phyloP scores from a whole-genome alignment of 2,888 invertebrate genomes.

The Nomada lathburiana region DNA sequence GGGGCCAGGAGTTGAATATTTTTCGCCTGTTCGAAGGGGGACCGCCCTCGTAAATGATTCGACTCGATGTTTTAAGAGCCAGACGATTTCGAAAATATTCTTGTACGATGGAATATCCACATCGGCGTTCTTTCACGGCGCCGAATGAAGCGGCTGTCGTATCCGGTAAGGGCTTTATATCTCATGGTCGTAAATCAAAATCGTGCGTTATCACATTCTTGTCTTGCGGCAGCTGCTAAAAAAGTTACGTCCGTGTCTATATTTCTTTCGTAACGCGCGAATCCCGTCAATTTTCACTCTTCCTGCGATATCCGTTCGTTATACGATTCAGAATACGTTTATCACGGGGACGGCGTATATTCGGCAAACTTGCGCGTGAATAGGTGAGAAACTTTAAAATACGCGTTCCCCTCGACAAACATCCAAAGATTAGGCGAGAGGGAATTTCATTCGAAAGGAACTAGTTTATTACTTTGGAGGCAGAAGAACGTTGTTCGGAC shows the following conservation, averaged over 20 bases:
- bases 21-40: no score
- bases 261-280: constrained; percentile 24
- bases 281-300: neutral
- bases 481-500: no score
- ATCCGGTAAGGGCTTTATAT: constrained; percentile 32
- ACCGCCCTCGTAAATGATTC: neutral
- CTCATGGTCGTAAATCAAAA: constrained; percentile 53
- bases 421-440: no score
- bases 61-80: neutral
- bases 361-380: no score
- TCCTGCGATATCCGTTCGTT: neutral
- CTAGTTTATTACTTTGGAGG: no score
- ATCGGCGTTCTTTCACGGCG: constrained; percentile 31
- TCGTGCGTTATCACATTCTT: constrained; percentile 51
- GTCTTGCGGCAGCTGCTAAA: neutral
- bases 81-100: constrained; percentile 7
- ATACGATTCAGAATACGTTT: neutral
- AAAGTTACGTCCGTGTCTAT: constrained; percentile 33
- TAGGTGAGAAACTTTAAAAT: no score
- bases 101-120: constrained; percentile 41
- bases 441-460: no score
- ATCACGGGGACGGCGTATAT: no score
- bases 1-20: no score
- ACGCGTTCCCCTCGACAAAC: no score
- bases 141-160: constrained; percentile 38